Percentiles rank a stretch among this genome's conserved stretches.
These are phyloP conservation scores for Epinephelus lanceolatus DNA, from an alignment of 2,113 vertebrate species.

Conservation along the genomic window DNA sequence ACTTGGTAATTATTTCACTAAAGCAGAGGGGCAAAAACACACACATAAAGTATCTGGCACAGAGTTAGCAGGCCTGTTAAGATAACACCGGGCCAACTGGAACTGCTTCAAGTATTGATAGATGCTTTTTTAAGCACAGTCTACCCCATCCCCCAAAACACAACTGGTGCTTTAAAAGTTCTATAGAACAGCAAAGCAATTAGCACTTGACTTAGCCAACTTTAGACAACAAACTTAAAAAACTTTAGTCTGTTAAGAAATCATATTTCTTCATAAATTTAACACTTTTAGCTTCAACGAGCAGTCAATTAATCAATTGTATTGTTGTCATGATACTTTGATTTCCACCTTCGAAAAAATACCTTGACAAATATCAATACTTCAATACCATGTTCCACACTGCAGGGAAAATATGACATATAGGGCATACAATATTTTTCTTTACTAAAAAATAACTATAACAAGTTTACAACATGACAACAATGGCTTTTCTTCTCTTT, in stretches of 20 bases:
- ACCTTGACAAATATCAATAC: too few relatives aligned
- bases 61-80: neutral
- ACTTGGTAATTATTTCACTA: neutral
- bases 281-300: neutral
- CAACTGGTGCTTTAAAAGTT: neutral
- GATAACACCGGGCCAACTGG: constrained; percentile 19
- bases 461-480: too few relatives aligned
- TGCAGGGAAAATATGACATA: too few relatives aligned
- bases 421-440: too few relatives aligned
- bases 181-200: too few relatives aligned
- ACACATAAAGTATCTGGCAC: constrained; percentile 2
- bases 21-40: neutral
- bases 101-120: constrained; percentile 21
- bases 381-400: too few relatives aligned
- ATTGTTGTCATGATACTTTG: too few relatives aligned
- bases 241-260: neutral
- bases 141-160: neutral
- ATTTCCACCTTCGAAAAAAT: too few relatives aligned
- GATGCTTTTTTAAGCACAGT: neutral
- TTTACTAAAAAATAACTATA: too few relatives aligned
- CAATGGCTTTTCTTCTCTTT: too few relatives aligned
- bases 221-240: neutral
- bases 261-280: neutral
- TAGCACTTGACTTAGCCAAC: too few relatives aligned
- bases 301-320: neutral